phyloP scores from a whole-genome alignment of 2,797 vertebrate species.

The Trachurus trachurus region DNA sequence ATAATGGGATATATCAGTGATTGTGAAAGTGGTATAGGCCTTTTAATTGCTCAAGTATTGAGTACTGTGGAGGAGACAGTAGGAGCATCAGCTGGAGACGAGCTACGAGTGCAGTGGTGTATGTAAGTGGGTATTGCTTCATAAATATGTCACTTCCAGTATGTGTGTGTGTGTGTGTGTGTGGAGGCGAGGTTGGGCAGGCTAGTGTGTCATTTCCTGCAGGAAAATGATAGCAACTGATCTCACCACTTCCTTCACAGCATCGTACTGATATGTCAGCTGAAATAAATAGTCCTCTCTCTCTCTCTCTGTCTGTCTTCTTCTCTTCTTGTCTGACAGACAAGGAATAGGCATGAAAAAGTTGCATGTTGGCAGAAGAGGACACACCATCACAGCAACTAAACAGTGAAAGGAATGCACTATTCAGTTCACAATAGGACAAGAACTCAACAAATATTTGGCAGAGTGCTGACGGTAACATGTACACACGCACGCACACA shows the following conservation, averaged over 20 bases:
- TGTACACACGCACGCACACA: conserved; percentile 14
- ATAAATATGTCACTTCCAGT: conserved; percentile 26
- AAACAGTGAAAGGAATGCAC: conserved; percentile 18
- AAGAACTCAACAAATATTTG: conserved; percentile 49
- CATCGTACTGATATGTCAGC: conserved; percentile 58
- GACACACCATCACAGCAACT: background rate
- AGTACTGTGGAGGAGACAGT: background rate
- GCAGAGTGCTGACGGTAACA: conserved; percentile 29
- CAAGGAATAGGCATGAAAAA: background rate
- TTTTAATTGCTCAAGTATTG: background rate
- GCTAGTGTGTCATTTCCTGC: conserved; percentile 82
- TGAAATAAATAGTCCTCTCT: conserved; percentile 31
- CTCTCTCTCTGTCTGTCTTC: background rate
- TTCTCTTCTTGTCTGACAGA: background rate
- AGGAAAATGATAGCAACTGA: conserved; percentile 69
- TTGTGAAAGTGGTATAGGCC: background rate
- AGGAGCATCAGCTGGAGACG: background rate
- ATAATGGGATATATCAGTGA: conserved; percentile 3
- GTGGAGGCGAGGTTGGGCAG: conserved; percentile 19
- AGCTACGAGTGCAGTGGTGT: background rate
- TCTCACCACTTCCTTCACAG: conserved; percentile 80
- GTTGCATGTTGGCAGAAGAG: too few relatives aligned
- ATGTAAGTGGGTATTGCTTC: background rate
- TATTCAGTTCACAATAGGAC: background rate
- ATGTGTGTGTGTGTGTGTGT: background rate